A percentile compares a stretch with the other conserved stretches of the same genome.
Conservation (phyloP, 2,113 vertebrate genomes). For the Holacanthus passer region DNA sequence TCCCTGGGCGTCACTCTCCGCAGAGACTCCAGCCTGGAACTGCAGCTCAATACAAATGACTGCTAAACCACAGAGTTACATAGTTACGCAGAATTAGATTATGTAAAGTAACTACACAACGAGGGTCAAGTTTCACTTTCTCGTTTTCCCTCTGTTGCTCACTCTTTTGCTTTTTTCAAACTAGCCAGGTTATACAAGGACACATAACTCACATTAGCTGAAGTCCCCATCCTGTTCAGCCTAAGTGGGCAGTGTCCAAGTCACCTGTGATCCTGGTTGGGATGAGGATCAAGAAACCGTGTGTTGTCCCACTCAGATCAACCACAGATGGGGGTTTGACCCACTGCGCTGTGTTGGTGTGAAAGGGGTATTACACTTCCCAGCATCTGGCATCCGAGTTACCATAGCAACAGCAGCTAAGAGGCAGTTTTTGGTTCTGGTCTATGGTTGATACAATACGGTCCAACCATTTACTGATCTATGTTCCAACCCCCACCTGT, state of each 20-base stretch:
- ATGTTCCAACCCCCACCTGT: not conserved
- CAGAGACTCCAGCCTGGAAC: not conserved
- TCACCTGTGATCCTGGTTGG: not conserved
- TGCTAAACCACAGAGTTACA: not conserved
- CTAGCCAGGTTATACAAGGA: not conserved
- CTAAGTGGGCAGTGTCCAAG: not conserved
- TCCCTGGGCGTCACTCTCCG: not conserved
- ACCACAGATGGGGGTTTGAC: not conserved
- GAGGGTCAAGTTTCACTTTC: not conserved
- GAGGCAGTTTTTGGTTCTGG: not conserved
- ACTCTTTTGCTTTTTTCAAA: not conserved
- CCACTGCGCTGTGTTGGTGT: not conserved
- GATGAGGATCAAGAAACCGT: not conserved
- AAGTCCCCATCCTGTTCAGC: not conserved
- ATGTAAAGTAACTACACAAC: not conserved
- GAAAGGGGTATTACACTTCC: not conserved
- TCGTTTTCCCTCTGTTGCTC: not conserved
- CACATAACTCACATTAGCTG: not conserved
- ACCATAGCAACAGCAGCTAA: not conserved
- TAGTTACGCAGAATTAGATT: not conserved
- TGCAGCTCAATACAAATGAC: not conserved
- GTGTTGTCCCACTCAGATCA: not conserved
- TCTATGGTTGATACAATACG: not conserved
- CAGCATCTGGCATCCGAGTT: not conserved
- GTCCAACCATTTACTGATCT: not conserved